These are phyloP conservation scores for Drosophila varians DNA, from an alignment of 1,140 invertebrate genomes.

Conservation along the genomic window DNA sequence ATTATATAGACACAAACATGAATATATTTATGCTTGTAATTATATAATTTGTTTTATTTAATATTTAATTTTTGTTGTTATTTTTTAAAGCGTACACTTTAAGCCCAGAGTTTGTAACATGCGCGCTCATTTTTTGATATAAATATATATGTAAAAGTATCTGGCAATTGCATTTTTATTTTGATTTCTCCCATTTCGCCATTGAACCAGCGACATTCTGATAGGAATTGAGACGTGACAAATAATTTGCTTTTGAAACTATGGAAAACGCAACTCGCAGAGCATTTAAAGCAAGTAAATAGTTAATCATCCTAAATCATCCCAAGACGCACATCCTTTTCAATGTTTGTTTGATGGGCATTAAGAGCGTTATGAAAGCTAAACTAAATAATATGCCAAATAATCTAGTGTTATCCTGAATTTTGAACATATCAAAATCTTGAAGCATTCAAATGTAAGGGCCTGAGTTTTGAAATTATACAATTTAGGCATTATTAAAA, in stretches of 20 bases:
- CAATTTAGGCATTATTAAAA: conserved; percentile 73
- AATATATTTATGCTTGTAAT: conserved; percentile 46
- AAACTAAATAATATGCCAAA: conserved; percentile 75
- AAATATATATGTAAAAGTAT: conserved; percentile 75
- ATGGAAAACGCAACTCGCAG: conserved; percentile 55
- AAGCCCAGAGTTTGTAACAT: conserved; percentile 79
- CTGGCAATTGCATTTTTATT: conserved; percentile 45
- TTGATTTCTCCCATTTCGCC: conserved; percentile 5
- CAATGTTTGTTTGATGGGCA: conserved; percentile 12
- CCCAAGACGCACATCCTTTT: conserved; percentile 52
- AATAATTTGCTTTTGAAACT: conserved; percentile 66
- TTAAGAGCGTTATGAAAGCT: conserved; percentile 15
- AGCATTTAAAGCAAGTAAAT: conserved; percentile 34
- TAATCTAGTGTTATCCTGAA: conserved; percentile 73
- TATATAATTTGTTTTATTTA: conserved; percentile 77
- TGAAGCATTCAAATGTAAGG: conserved; percentile 48
- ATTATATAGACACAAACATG: conserved; percentile 35
- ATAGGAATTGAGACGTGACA: conserved; percentile 77
- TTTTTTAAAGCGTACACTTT: conserved; percentile 72
- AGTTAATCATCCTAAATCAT: conserved; percentile 30
- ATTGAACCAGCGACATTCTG: conserved; percentile 24
- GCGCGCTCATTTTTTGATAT: conserved; percentile 80
- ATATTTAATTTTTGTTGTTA: conserved; percentile 82
- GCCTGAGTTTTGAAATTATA: conserved; percentile 68
- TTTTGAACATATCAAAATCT: conserved; percentile 81